phyloP scores from a whole-genome alignment of 2,113 vertebrate genomes.

The Sphyrna mokarran region DNA sequence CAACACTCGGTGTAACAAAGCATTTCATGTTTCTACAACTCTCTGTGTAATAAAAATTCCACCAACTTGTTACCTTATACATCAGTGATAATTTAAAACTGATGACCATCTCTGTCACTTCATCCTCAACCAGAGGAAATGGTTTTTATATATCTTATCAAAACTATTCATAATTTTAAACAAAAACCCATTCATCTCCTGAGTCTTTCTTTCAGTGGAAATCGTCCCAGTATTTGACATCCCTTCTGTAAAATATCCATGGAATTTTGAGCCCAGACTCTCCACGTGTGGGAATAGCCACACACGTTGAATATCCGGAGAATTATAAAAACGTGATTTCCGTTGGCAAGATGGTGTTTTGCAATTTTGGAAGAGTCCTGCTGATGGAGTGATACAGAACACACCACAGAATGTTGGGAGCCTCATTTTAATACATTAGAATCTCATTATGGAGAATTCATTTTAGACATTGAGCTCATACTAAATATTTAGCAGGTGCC shows the following conservation, averaged over 20 bases:
- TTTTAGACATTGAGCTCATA: too few relatives aligned
- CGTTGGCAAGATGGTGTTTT: too few relatives aligned
- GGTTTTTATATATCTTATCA: neutral
- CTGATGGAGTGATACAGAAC: too few relatives aligned
- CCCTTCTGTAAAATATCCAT: neutral
- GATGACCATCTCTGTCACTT: neutral
- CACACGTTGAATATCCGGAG: too few relatives aligned
- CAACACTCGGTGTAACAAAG: neutral
- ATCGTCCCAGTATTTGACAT: neutral
- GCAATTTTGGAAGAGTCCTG: too few relatives aligned
- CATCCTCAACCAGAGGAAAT: neutral
- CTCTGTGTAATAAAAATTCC: neutral
- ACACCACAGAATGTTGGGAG: too few relatives aligned
- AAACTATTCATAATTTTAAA: neutral
- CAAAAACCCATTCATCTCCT: neutral
- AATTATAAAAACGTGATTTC: too few relatives aligned
- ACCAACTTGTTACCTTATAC: neutral
- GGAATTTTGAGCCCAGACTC: too few relatives aligned
- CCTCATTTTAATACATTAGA: neutral
- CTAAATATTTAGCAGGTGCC: too few relatives aligned
- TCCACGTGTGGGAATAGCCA: too few relatives aligned
- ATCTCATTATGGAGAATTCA: too few relatives aligned
- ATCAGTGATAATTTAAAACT: neutral
- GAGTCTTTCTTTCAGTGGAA: neutral
- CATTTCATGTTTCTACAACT: neutral